These are phyloP conservation scores for Leptoteleia sp. DNA, from an alignment of 1,140 invertebrate genomes.

Conservation along the genomic window DNA sequence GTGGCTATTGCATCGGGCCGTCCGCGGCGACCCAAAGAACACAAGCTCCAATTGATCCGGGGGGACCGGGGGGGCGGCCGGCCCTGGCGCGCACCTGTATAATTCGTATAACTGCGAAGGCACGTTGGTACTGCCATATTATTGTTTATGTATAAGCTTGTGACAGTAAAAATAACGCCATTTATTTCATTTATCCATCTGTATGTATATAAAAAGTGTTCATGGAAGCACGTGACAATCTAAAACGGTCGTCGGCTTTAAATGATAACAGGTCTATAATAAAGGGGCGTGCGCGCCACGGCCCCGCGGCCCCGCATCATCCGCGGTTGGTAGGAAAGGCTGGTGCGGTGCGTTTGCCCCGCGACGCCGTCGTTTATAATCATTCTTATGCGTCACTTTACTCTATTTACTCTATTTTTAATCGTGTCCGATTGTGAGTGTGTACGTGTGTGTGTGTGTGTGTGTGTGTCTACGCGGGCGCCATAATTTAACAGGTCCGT, in stretches of 20 bases:
- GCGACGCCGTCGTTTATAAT: not conserved
- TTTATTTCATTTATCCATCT: constrained; percentile 53
- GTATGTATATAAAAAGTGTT: constrained; percentile 60
- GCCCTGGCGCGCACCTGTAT: constrained; percentile 20
- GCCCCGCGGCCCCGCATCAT: not conserved
- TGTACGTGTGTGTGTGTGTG: no score
- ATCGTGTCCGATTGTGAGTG: no score
- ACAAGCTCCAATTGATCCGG: no score
- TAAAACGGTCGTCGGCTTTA: constrained; percentile 51
- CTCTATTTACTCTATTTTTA: constrained; percentile 35
- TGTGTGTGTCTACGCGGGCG: constrained; percentile 21
- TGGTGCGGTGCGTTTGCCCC: constrained; percentile 33
- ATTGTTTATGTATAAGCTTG: constrained; percentile 64
- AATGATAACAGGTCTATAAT: constrained; percentile 62
- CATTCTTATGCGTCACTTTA: constrained; percentile 3
- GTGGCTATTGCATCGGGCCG: constrained; percentile 46
- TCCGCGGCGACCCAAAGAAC: no score
- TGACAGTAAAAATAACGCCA: constrained; percentile 69
- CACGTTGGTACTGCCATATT: constrained; percentile 65
- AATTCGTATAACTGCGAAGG: constrained; percentile 66
- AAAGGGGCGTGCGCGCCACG: constrained; percentile 14
- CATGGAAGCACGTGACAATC: constrained; percentile 66
- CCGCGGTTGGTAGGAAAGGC: constrained; percentile 41
- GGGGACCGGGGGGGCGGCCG: no score
- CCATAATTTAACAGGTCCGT: constrained; percentile 53